Evolutionary conservation across 2,113 vertebrate genomes (phyloP), one percentile per base, ranked within the genome.

Genomic region (Myotis davidii): DNA sequence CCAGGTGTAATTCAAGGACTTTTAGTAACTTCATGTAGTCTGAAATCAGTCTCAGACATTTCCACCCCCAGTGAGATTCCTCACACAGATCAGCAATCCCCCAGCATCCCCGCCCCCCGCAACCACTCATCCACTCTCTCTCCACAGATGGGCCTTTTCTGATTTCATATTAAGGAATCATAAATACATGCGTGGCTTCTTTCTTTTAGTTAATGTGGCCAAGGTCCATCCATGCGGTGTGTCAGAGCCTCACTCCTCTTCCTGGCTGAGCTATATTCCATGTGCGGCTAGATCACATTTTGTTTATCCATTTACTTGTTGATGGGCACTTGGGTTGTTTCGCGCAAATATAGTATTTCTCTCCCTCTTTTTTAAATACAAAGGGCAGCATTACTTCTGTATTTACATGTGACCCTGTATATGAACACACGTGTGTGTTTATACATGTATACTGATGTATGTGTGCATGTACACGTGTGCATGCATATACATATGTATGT

Each of bases 401-500:
- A 56, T 70, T 21, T 42, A 13, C 20, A 9, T 42, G 13, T 61
- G 84, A 6, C 1, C 52, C 9, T 78, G 1, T 61, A 76, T n/a
- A 4, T 70, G 52, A 77, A 1, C 17, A 4, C 45, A 13, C 1
- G 0, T 0, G 1, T 20, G 29, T 74, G 4, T 67, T 8, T 59
- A 10, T 18, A 29, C 8, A 6, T 3, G 1, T 17, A 0, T 23
- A 6, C 16, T n/a, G 9, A 48, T 45, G 2, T 42, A 23, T 42
- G 32, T 85, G 21, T 42, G 10, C 27, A 9, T 6, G 0, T 21
- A 9, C 13, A 32, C 18, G 13, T 34, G 17, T 45, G 27, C 23
- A 11, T 42, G 0, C 39, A 5, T 20, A 25, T 14, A 39, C 37
- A 42, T 4, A 37, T 12, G 32, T 18, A 4, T 9, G 0, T 0